Conservation (phyloP, 1,140 invertebrate genomes). For the Agrilus planipennis region DNA sequence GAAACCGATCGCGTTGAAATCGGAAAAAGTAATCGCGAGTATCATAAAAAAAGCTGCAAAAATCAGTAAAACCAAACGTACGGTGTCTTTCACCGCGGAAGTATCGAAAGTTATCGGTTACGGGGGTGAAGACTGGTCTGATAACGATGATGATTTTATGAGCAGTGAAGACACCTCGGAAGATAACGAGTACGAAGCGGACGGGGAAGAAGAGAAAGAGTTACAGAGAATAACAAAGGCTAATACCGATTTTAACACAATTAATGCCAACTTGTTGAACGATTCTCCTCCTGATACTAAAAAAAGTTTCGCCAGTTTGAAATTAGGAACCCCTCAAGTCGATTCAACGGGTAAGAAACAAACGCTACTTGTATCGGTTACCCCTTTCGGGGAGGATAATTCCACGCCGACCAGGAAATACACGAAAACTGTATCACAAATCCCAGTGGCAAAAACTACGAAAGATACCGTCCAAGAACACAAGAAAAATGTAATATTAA, state of each 20-base stretch:
- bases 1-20: conserved; percentile 13
- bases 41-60: conserved; percentile 23
- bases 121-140: conserved; percentile 62
- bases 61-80: conserved; percentile 19
- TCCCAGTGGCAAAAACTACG: conserved; percentile 23
- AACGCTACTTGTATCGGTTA: conserved; percentile 64
- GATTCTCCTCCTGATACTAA: conserved; percentile 28
- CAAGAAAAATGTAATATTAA: conserved; percentile 41
- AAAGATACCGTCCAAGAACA: conserved; percentile 36
- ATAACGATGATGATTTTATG: conserved; percentile 28
- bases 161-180: conserved; percentile 41
- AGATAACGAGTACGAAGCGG: conserved; percentile 35
- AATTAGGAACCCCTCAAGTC: conserved; percentile 57
- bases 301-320: conserved; percentile 51
- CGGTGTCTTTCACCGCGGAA: conserved; percentile 26
- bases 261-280: conserved; percentile 16
- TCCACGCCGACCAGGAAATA: conserved; percentile 24
- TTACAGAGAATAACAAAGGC: conserved; percentile 65
- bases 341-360: conserved; percentile 66
- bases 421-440: conserved; percentile 30
- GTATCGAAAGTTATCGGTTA: conserved; percentile 39
- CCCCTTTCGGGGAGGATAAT: conserved; percentile 57
- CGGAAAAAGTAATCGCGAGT: conserved; percentile 15
- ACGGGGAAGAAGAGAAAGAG: conserved; percentile 64
- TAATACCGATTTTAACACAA: conserved; percentile 81